phyloP scores from a whole-genome alignment of 2,888 invertebrate genomes.

The Drosophila imparisetae region DNA sequence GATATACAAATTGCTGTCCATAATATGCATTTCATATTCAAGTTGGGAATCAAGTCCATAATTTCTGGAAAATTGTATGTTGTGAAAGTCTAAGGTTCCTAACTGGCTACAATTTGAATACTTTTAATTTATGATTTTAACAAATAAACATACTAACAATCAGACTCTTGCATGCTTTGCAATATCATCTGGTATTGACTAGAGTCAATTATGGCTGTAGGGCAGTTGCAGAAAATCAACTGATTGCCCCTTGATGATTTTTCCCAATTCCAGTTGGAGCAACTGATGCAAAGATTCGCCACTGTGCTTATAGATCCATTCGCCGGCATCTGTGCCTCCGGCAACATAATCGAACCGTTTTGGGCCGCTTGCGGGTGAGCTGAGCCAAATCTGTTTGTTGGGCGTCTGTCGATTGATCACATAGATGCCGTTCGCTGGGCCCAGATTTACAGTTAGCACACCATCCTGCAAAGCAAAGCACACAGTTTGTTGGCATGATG shows the following conservation, averaged over 20 bases:
- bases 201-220: too few relatives aligned
- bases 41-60: background rate
- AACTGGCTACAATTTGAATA: background rate
- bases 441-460: constrained; percentile 93
- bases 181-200: too few relatives aligned
- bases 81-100: background rate
- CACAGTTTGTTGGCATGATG: constrained; percentile 13
- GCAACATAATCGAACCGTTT: constrained; percentile 48
- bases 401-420: constrained; percentile 99
- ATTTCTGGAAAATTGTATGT: background rate
- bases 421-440: constrained; percentile 91
- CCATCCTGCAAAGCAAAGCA: too few relatives aligned
- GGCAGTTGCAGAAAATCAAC: constrained; percentile 88
- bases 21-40: background rate
- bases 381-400: constrained; percentile 98
- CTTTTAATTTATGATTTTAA: too few relatives aligned
- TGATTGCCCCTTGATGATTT: constrained; percentile 86
- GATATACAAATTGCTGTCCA: background rate
- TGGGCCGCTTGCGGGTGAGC: too few relatives aligned
- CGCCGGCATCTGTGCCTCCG: constrained; percentile 87
- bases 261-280: constrained; percentile 92
- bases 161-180: constrained; percentile 52
- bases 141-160: too few relatives aligned
- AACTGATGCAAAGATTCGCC: constrained; percentile 91
- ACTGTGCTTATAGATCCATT: constrained; percentile 96